These are phyloP conservation scores for Melanchra persicariae DNA, from an alignment of 2,888 invertebrate genomes.

Conservation along the genomic window DNA sequence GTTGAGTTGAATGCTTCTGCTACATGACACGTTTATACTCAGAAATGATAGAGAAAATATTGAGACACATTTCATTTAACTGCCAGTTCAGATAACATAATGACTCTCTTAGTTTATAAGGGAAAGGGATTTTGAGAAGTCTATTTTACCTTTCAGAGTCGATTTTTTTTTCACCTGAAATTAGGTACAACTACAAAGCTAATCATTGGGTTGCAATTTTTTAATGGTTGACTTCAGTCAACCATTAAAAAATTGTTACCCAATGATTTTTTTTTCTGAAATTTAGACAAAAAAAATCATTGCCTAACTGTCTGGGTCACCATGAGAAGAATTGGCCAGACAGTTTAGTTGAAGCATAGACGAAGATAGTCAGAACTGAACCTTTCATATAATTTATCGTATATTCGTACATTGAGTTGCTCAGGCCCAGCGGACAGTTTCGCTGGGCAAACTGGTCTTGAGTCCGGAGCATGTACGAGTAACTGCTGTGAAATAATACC, in stretches of 20 bases:
- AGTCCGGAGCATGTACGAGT: background rate
- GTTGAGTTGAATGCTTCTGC: slow-evolving; percentile 56
- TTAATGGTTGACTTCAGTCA: no score
- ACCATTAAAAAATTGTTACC: no score
- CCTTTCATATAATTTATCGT: background rate
- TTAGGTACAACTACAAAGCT: no score
- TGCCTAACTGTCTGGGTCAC: background rate
- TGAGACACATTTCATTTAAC: background rate
- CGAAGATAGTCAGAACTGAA: background rate
- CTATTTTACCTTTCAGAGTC: background rate
- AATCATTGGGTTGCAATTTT: no score
- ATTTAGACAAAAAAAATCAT: no score
- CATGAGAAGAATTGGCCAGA: background rate
- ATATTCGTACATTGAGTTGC: no score
- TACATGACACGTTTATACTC: slow-evolving; percentile 58
- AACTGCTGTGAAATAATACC: background rate
- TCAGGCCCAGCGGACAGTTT: background rate
- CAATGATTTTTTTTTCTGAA: no score
- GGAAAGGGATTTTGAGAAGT: background rate
- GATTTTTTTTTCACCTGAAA: background rate
- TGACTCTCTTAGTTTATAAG: background rate
- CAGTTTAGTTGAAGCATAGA: background rate
- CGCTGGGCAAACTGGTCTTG: background rate
- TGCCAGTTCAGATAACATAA: background rate
- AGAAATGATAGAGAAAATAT: slow-evolving; percentile 61